Evolutionary conservation across 2,113 vertebrate species (phyloP), one percentile per base, ranked within the genome.

Genomic region (Condylura cristata): DNA sequence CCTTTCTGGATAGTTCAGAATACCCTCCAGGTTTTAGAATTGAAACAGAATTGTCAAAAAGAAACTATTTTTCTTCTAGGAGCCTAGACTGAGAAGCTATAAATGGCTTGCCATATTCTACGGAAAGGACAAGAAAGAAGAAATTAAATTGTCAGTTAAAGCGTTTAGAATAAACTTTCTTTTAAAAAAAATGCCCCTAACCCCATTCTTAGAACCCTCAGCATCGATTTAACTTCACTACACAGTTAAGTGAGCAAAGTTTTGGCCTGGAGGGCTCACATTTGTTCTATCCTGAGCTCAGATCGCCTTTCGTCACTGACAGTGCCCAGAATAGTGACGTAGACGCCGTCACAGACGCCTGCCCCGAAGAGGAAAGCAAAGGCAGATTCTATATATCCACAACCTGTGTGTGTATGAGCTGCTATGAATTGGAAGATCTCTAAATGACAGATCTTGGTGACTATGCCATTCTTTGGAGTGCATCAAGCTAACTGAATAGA

Each of bases 301-400:
- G 71, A 41, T 48, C 26, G 30, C 46, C 6, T 3, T 10, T 46
- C 53, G 8, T 14, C 7, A 41, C 24, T 76, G 18, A 34, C 3
- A 53, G 28, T 63, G 44, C 68, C 32, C 22, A 58, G 24, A 68
- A 75, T 4, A 30, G 7, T 30, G 9, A 22, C 17, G 13, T 14
- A 56, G 0, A 0, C 63, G n/a, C 5, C 9, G 30, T 37, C 48
- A 32, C 8, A 41, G 16, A 46, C 34, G 70, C 2, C 24, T 61
- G 46, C 30, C 5, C 20, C 41, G 5, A 80, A 58, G 17, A 66
- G 13, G 3, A 32, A n/a, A 34, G 4, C 32, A 13, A 32, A 7
- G 1, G 7, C 32, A 63, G 30, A 44, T 48, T 48, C 30, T 48
- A 53, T 24, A 30, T 51, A 51, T 51, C 10, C 48, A 51, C 48